These are phyloP conservation scores for Paracanthobrama guichenoti DNA, from an alignment of 2,113 vertebrate genomes.

Conservation along the genomic window DNA sequence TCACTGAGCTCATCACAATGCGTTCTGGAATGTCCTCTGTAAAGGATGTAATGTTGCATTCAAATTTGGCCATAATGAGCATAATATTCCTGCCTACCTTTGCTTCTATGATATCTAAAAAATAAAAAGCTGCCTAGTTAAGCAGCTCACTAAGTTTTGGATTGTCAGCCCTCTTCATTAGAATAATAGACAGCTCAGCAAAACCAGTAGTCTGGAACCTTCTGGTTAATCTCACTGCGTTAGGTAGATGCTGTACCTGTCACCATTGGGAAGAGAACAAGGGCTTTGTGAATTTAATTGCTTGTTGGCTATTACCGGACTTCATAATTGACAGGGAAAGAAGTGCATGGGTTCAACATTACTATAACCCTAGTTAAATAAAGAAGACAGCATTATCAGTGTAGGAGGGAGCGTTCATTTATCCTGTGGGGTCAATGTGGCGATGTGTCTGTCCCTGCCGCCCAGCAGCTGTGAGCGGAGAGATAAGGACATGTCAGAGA, in stretches of 20 bases:
- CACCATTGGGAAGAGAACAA: neutral
- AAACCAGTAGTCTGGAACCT: neutral
- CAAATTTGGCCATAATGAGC: neutral
- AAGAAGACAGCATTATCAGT: neutral
- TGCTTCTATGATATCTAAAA: neutral
- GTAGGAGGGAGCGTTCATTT: neutral
- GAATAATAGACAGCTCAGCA: neutral
- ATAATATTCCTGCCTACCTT: neutral
- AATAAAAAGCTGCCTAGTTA: neutral
- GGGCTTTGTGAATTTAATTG: constrained; percentile 28
- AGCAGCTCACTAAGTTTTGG: neutral
- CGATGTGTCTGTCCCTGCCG: constrained; percentile 11
- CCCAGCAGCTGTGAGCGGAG: constrained; percentile 21
- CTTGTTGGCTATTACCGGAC: neutral
- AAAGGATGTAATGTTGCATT: neutral
- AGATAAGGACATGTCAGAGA: constrained; percentile 54
- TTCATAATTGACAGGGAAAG: constrained; percentile 8
- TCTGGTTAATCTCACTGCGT: constrained; percentile 23
- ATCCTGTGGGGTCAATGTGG: neutral
- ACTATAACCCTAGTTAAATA: constrained; percentile 5
- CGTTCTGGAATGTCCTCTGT: neutral
- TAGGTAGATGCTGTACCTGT: neutral
- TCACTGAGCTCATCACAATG: neutral
- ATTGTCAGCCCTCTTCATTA: constrained; percentile 13
- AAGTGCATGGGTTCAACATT: constrained; percentile 13